Evolutionary conservation across 1,140 invertebrate species (phyloP).

Genomic region (Macrosteles quadrilineatus): DNA sequence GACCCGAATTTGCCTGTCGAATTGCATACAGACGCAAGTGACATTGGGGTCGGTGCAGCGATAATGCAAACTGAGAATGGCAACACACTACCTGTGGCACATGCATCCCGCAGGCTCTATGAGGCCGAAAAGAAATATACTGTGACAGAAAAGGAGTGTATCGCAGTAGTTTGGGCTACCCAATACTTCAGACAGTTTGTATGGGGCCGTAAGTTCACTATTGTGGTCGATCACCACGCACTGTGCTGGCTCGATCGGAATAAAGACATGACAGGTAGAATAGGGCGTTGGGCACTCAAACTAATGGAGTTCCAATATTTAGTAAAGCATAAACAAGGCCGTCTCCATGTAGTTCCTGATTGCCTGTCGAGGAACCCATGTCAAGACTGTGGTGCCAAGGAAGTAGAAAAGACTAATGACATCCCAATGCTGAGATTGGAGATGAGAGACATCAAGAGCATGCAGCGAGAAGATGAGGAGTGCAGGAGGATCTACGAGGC

Average conservation of each 20-base stretch:
- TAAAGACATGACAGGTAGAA: conserved; percentile 52
- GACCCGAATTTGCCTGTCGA: conserved; percentile 42
- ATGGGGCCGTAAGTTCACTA: conserved; percentile 52
- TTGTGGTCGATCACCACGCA: conserved; percentile 56
- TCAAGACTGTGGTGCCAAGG: background rate
- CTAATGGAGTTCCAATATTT: conserved; percentile 54
- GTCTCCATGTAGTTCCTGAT: background rate
- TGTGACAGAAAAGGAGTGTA: conserved; percentile 49
- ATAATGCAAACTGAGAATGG: conserved; percentile 40
- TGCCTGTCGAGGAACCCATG: background rate
- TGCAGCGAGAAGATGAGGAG: conserved; percentile 2
- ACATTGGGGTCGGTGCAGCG: conserved; percentile 42
- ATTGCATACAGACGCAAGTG: conserved; percentile 44
- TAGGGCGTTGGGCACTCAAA: conserved; percentile 54
- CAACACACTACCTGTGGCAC: conserved; percentile 40
- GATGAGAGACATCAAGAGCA: background rate
- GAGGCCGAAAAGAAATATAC: conserved; percentile 47
- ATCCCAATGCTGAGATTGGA: background rate
- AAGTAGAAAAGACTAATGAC: background rate
- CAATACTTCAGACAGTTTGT: conserved; percentile 54
- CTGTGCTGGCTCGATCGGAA: conserved; percentile 53
- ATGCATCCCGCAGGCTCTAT: conserved; percentile 44
- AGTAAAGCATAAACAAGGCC: conserved; percentile 50
- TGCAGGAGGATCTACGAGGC: conserved; percentile 1
- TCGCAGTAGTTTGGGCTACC: conserved; percentile 49